Evolutionary conservation across 2,113 vertebrate genomes (phyloP), one percentile per base, ranked within the genome.

Genomic region (Opisthocomus hoazin): DNA sequence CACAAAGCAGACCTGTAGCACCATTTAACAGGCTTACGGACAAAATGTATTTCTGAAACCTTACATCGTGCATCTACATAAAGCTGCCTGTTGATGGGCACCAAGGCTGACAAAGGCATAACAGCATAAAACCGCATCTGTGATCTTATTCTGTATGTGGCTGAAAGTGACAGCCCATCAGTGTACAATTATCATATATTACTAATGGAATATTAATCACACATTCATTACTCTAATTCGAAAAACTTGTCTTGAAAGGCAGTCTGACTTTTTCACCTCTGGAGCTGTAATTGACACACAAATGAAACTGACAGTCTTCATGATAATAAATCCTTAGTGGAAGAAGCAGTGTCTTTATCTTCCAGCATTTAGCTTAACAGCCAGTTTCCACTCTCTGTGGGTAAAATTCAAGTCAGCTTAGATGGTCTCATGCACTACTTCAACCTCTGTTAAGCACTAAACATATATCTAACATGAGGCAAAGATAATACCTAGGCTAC

Each of bases 251-350:
- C 51, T 94, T 50, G 70, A 92, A 92, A 94, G 70, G 58, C 74
- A 83, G 39, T 58, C 78, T 76, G 83, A 96, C 94, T 97, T 95
- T 95, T 85, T 96, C 86, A 93, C 91, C 94, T 82, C 64, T 94
- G 63, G 69, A 95, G 87, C 69, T 48, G 24, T 32, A 89, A 89
- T 9, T 93, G 81, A 94, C 89, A 89, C 68, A 66, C 68, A 89
- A 91, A 92, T 43, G 50, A 64, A 84, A 89, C 1, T 89, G 82
- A 83, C 51, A 78, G 80, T 60, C 53, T 68, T 66, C 73, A 84
- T 0, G 10, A 91, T 58, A 63, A 15, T 2, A 48, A 73, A 63
- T 53, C 81, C 70, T 73, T 83, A 46, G 70, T 77, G 46, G 54
- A 50, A 96, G 60, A 87, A 75, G 84, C 3, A 68, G 36, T 16